Percentiles rank a stretch among this genome's conserved stretches.
phyloP scores from a whole-genome alignment of 2,888 invertebrate genomes.

The Nineta flava region DNA sequence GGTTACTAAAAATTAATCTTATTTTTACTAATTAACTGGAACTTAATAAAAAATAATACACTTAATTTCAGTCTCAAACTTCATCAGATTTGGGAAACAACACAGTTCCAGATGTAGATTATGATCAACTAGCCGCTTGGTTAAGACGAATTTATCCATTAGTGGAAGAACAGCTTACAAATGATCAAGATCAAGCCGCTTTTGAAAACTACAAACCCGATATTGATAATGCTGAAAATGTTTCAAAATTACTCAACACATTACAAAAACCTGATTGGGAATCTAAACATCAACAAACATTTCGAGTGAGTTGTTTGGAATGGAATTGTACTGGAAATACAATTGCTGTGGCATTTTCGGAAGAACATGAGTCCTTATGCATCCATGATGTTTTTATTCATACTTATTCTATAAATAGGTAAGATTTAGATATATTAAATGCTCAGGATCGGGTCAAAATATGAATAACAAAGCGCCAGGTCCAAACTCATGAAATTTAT shows the following conservation, averaged over 20 bases:
- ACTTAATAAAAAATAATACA: constrained; percentile 1
- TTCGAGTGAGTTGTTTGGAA: constrained; percentile 19
- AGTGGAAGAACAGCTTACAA: constrained; percentile 29
- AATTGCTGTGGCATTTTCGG: constrained; percentile 22
- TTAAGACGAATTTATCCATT: constrained; percentile 29
- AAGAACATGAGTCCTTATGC: constrained; percentile 27
- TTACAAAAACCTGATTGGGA: constrained; percentile 9
- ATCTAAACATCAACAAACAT: constrained; percentile 6
- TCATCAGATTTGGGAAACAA: constrained; percentile 25
- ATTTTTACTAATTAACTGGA: not conserved
- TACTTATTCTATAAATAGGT: constrained; percentile 23
- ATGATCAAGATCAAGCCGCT: constrained; percentile 21
- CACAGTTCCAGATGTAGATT: constrained; percentile 22
- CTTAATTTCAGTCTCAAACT: constrained; percentile 16
- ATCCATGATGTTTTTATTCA: constrained; percentile 23
- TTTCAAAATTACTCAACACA: constrained; percentile 21
- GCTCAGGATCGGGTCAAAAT: too few species aligned
- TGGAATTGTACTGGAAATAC: constrained; percentile 28
- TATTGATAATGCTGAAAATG: constrained; percentile 14
- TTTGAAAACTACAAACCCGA: constrained; percentile 19
- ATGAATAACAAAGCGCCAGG: too few species aligned
- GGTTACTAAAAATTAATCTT: constrained; percentile 9
- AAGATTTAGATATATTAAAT: too few species aligned
- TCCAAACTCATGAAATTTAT: too few species aligned
- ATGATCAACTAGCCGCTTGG: constrained; percentile 29